Conservation (phyloP, 1,140 invertebrate genomes). For the Ganaspis sp. region DNA sequence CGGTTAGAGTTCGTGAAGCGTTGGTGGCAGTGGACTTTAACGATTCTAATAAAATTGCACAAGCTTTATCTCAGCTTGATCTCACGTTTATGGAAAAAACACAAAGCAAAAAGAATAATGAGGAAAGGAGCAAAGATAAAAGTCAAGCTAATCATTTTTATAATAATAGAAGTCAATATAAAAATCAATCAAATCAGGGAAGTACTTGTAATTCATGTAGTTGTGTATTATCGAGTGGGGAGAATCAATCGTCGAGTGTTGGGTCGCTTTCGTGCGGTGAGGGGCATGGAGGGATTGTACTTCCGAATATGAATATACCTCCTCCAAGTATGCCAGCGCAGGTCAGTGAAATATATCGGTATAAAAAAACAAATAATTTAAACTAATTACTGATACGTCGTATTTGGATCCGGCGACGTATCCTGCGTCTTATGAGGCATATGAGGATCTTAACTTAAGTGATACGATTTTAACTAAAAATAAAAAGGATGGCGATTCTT, state of each 20-base stretch:
- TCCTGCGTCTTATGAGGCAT: background rate
- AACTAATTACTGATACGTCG: conserved; percentile 34
- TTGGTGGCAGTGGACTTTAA: conserved; percentile 34
- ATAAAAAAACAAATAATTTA: conserved; percentile 34
- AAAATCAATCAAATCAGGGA: background rate
- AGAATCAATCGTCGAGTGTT: background rate
- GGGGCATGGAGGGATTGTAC: background rate
- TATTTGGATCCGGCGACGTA: conserved; percentile 26
- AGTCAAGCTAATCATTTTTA: background rate
- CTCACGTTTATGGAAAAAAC: conserved; percentile 19
- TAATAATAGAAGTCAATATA: background rate
- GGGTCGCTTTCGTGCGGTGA: background rate
- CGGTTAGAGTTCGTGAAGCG: conserved; percentile 22
- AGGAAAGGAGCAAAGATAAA: background rate
- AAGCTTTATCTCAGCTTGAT: conserved; percentile 36
- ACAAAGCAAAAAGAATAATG: conserved; percentile 28
- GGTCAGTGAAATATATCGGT: background rate
- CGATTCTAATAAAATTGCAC: background rate
- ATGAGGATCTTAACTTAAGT: conserved; percentile 33
- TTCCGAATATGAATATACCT: background rate
- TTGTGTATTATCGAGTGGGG: background rate
- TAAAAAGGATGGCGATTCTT: background rate
- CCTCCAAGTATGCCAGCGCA: background rate
- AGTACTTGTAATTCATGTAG: background rate
- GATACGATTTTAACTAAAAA: background rate